Conservation (phyloP, 1,140 invertebrate species). For the Lepidurus couesii region DNA sequence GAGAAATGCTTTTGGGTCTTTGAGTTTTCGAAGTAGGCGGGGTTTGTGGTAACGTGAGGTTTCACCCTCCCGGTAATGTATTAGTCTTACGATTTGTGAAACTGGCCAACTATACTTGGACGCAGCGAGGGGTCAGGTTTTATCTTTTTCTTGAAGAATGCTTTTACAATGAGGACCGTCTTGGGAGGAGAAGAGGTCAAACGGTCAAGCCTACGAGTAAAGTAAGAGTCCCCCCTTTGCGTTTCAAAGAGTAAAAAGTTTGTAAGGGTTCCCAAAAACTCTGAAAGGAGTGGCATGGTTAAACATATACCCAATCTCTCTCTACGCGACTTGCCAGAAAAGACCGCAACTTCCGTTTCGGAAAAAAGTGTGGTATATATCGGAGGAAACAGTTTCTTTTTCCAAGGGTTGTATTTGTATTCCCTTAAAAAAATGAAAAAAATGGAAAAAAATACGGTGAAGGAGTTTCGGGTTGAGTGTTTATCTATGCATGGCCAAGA, state of each 20-base stretch:
- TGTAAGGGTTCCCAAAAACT: background rate
- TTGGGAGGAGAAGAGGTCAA: background rate
- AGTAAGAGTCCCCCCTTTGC: background rate
- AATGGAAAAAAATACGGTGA: background rate
- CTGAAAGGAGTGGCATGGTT: background rate
- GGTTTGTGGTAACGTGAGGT: constrained; percentile 8
- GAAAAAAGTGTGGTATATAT: background rate
- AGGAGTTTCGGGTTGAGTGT: background rate
- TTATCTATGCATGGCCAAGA: constrained; percentile 14
- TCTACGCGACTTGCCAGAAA: background rate
- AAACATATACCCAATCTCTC: background rate
- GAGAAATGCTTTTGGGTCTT: background rate
- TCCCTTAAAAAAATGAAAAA: background rate
- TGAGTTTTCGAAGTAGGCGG: background rate
- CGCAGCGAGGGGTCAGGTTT: background rate
- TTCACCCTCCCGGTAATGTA: background rate
- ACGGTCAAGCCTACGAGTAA: constrained; percentile 6
- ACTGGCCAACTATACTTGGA: background rate
- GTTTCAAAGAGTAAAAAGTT: background rate
- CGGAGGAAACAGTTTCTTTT: background rate
- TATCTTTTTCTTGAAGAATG: background rate
- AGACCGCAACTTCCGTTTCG: constrained; percentile 1
- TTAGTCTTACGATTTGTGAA: constrained; percentile 15
- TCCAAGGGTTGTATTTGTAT: background rate
- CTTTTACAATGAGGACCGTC: background rate